These are phyloP conservation scores for Ichneumoninae sp. DNA, from an alignment of 2,888 invertebrate species.

Conservation along the genomic window DNA sequence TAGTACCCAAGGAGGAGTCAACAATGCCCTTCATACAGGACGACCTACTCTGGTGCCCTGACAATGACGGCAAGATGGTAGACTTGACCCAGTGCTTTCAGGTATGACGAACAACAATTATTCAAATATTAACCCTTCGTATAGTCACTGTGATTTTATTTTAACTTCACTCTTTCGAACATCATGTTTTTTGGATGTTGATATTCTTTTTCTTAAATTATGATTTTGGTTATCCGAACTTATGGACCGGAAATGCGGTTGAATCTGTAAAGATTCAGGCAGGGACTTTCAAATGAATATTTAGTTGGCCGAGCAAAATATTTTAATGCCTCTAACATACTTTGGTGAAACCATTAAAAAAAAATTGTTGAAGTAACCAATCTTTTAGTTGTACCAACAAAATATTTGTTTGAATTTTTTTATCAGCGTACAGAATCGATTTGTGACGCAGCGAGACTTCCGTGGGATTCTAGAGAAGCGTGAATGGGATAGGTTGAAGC, in stretches of 20 bases:
- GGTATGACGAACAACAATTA: constrained; percentile 84
- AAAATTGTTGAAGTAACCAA: too few relatives aligned
- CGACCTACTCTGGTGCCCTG: constrained; percentile 97
- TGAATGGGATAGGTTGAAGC: not conserved
- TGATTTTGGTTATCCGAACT: not conserved
- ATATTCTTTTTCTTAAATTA: not conserved
- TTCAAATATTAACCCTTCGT: not conserved
- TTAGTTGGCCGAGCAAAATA: too few relatives aligned
- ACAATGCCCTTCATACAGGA: constrained; percentile 98
- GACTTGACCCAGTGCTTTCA: constrained; percentile 95
- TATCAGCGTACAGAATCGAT: too few relatives aligned
- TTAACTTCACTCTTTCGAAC: not conserved
- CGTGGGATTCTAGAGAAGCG: not conserved
- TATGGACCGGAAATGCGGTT: not conserved
- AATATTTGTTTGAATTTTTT: too few relatives aligned
- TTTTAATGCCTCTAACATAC: too few relatives aligned
- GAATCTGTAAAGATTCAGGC: too few relatives aligned
- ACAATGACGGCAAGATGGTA: constrained; percentile 97
- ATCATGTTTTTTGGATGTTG: not conserved
- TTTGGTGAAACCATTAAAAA: too few relatives aligned
- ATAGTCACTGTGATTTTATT: not conserved
- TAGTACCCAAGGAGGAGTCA: constrained; percentile 84
- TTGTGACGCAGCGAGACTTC: not conserved
- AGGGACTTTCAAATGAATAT: too few relatives aligned
- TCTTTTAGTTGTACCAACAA: too few relatives aligned